These are phyloP conservation scores for Brachirus orientalis DNA, from an alignment of 2,113 vertebrate genomes.

Conservation along the genomic window DNA sequence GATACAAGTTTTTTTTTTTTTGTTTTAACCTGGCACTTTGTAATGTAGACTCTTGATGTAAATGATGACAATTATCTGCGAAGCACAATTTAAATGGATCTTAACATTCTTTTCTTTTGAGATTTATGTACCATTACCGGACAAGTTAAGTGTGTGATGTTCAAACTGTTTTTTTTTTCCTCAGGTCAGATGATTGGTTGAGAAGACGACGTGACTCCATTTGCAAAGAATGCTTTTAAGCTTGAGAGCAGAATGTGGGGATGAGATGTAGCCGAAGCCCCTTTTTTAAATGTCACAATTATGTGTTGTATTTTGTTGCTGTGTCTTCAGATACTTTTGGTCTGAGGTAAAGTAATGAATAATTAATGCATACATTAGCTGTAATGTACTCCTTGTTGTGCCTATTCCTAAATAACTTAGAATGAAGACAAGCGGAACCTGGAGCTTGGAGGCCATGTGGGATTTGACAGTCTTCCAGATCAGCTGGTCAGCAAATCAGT, in stretches of 20 bases:
- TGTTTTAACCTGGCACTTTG: too few species aligned
- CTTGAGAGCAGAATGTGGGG: constrained; percentile 14
- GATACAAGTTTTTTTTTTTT: too few species aligned
- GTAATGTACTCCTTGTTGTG: not conserved
- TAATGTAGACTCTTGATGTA: too few species aligned
- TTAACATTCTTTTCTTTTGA: not conserved
- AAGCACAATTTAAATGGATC: not conserved
- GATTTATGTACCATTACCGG: not conserved
- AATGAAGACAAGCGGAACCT: constrained; percentile 89
- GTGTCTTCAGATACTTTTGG: constrained; percentile 1
- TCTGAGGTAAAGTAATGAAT: constrained; percentile 2
- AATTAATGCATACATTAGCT: not conserved
- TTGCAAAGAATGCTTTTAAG: constrained; percentile 46
- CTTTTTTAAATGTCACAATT: too few species aligned
- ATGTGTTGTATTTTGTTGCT: not conserved
- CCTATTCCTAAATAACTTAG: constrained; percentile 70
- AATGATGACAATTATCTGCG: too few species aligned
- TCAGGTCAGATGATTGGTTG: constrained; percentile 31
- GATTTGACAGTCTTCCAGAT: constrained; percentile 95
- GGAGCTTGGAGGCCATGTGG: constrained; percentile 90
- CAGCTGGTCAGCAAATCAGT: constrained; percentile 97
- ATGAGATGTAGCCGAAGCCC: constrained; percentile 17
- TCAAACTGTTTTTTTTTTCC: constrained; percentile 26
- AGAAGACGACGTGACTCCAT: constrained; percentile 51
- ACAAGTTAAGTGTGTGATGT: constrained; percentile 4